Evolutionary conservation across 2,888 invertebrate genomes (phyloP).

Genomic region (Luperina nickerlii): DNA sequence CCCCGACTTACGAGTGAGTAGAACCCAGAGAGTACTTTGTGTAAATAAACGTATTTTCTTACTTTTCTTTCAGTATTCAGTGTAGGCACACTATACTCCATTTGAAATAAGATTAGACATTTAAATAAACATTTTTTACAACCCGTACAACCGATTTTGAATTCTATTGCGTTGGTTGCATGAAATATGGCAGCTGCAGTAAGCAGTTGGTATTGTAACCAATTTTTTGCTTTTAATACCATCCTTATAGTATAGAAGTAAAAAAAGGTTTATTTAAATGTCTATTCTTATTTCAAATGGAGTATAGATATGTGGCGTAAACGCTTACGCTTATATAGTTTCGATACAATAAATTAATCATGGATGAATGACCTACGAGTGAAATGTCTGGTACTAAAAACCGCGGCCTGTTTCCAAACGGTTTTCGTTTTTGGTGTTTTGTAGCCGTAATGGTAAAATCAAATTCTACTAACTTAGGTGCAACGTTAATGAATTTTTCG

Average conservation of each 20-base stretch:
- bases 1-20: neutral
- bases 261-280: too few relatives aligned
- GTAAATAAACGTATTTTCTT: neutral
- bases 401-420: neutral
- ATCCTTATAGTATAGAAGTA: too few relatives aligned
- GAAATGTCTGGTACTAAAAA: slow-evolving; percentile 12
- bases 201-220: too few relatives aligned
- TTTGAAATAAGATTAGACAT: too few relatives aligned
- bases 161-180: too few relatives aligned
- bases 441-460: slow-evolving; percentile 4
- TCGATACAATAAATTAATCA: slow-evolving; percentile 4
- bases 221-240: too few relatives aligned
- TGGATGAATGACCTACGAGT: neutral
- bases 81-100: too few relatives aligned
- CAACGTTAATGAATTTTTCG: neutral
- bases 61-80: too few relatives aligned
- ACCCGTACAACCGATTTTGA: too few relatives aligned
- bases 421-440: slow-evolving; percentile 2
- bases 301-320: neutral
- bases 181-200: too few relatives aligned
- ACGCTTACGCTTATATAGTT: neutral
- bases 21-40: neutral
- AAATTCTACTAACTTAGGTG: neutral
- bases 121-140: too few relatives aligned
- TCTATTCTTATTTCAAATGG: too few relatives aligned